Evolutionary conservation across 2,797 vertebrate species (phyloP).

Genomic region (Chromis chromis): DNA sequence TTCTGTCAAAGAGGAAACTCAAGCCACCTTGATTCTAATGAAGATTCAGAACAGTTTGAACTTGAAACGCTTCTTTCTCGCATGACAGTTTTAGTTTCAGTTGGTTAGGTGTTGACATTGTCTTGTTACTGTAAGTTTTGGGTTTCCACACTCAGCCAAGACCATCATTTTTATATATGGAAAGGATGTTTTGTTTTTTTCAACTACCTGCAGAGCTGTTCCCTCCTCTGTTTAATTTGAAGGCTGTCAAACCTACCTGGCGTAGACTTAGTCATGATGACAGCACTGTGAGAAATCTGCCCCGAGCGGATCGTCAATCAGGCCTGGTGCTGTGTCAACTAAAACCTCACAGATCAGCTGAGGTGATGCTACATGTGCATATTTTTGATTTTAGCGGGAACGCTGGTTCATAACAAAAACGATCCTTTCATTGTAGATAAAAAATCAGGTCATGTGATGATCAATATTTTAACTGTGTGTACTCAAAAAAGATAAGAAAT

Average conservation of each 20-base stretch:
- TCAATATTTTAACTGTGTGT: constrained; percentile 62
- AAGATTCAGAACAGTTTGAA: constrained; percentile 67
- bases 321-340: constrained; percentile 13
- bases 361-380: constrained; percentile 39
- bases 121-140: constrained; percentile 69
- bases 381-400: constrained; percentile 47
- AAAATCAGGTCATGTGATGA: constrained; percentile 63
- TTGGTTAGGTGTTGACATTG: constrained; percentile 73
- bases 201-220: constrained; percentile 51
- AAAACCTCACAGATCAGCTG: constrained; percentile 43
- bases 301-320: constrained; percentile 62
- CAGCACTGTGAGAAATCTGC: constrained; percentile 70
- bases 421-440: constrained; percentile 58
- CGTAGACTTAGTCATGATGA: constrained; percentile 75
- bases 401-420: constrained; percentile 39
- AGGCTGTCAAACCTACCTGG: constrained; percentile 71
- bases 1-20: constrained; percentile 78
- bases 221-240: constrained; percentile 45
- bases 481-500: constrained; percentile 49
- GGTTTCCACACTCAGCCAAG: constrained; percentile 50
- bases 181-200: constrained; percentile 46
- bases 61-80: constrained; percentile 85
- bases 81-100: constrained; percentile 78
- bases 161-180: constrained; percentile 55
- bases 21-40: constrained; percentile 72